Conservation (phyloP, 2,888 invertebrate species). For the Lymantria dispar region DNA sequence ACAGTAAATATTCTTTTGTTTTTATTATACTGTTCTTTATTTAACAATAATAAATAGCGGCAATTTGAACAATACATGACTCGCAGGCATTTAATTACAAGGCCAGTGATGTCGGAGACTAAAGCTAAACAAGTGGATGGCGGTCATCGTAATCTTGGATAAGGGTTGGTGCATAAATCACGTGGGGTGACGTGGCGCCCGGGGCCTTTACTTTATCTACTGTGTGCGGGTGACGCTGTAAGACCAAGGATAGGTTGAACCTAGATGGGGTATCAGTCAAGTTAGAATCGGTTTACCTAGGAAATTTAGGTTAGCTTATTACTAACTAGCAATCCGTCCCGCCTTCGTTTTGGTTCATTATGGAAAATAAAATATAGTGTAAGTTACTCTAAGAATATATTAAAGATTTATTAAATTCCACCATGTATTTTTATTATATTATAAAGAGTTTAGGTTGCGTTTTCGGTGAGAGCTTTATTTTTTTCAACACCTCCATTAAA, state of each 20-base stretch:
- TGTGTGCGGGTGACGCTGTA: constrained; percentile 75
- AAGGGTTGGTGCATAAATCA: constrained; percentile 80
- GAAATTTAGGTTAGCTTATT: too few species aligned
- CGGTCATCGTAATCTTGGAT: constrained; percentile 82
- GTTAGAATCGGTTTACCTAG: too few species aligned
- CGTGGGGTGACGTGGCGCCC: constrained; percentile 66
- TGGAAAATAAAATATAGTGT: too few species aligned
- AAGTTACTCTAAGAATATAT: too few species aligned
- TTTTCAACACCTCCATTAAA: too few species aligned
- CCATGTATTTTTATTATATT: too few species aligned
- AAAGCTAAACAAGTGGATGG: constrained; percentile 78
- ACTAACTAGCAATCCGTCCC: too few species aligned
- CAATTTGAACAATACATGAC: constrained; percentile 10
- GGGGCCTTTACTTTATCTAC: constrained; percentile 80
- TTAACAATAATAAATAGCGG: constrained; percentile 22
- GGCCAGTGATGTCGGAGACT: constrained; percentile 41
- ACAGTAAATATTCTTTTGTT: neutral
- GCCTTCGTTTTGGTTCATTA: too few species aligned
- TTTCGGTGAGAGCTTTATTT: too few species aligned
- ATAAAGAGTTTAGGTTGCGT: too few species aligned
- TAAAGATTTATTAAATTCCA: too few species aligned
- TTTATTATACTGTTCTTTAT: constrained; percentile 7
- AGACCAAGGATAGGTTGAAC: constrained; percentile 15
- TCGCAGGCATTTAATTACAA: constrained; percentile 43
- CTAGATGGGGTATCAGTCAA: constrained; percentile 21